A percentile compares a stretch with the other conserved stretches of the same genome.
phyloP scores from a whole-genome alignment of 2,113 vertebrate genomes.

The Gorsachius goisagi region DNA sequence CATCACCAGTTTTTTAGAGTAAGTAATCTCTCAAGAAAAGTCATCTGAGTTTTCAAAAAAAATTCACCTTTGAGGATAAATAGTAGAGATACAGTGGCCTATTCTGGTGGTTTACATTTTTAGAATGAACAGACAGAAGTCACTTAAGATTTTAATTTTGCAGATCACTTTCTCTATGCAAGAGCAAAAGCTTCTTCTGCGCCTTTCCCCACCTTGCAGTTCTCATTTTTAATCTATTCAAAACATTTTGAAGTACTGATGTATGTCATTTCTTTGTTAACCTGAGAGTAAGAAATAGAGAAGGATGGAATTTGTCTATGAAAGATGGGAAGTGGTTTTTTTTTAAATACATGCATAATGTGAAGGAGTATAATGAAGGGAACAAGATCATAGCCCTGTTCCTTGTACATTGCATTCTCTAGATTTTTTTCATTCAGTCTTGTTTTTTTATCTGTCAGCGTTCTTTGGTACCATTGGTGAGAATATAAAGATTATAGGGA shows the following conservation, averaged over 20 bases:
- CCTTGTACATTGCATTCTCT: neutral
- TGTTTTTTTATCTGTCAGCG: neutral
- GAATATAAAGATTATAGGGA: neutral
- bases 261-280: neutral
- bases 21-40: slow-evolving; percentile 65
- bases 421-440: neutral
- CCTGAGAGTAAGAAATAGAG: neutral
- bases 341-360: neutral
- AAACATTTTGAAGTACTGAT: neutral
- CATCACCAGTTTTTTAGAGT: too few relatives aligned
- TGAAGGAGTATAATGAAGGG: neutral
- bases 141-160: neutral
- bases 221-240: neutral
- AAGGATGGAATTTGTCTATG: neutral
- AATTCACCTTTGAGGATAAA: neutral
- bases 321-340: neutral
- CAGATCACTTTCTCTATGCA: neutral
- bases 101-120: slow-evolving; percentile 7
- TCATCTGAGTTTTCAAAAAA: slow-evolving; percentile 45
- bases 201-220: neutral
- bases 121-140: neutral
- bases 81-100: neutral
- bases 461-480: neutral
- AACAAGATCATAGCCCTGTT: neutral
- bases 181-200: neutral